phyloP scores from a whole-genome alignment of 2,113 vertebrate genomes.

The Regulus satrapa region DNA sequence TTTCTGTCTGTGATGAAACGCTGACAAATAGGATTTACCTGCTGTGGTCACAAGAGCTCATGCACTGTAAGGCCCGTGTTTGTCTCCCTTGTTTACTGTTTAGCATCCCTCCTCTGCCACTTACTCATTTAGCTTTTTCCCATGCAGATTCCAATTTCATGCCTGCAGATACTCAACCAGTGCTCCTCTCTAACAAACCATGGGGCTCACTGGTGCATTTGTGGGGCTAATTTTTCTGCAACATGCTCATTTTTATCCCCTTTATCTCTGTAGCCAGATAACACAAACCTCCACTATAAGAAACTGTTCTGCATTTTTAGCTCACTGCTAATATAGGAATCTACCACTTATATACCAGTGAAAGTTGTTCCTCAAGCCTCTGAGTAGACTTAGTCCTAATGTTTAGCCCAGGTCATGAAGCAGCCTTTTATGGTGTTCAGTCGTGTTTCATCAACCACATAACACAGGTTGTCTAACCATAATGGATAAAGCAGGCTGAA shows the following conservation, averaged over 20 bases:
- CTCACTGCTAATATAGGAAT: neutral
- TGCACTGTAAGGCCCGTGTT: neutral
- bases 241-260: neutral
- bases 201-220: neutral
- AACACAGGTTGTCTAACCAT: neutral
- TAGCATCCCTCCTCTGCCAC: neutral
- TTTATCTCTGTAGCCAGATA: neutral
- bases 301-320: neutral
- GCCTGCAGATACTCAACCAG: neutral
- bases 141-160: too few species aligned
- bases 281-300: neutral
- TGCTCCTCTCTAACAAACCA: neutral
- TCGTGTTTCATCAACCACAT: neutral
- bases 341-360: neutral
- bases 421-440: neutral
- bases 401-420: neutral
- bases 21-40: neutral
- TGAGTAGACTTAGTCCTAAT: neutral
- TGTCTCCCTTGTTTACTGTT: neutral
- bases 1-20: neutral
- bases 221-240: neutral
- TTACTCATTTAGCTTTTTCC: neutral
- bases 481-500: neutral
- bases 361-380: neutral
- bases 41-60: neutral